Evolutionary conservation across 2,113 vertebrate species (phyloP), one percentile per base, ranked within the genome.

Genomic region (Erythrocercus mccallii): DNA sequence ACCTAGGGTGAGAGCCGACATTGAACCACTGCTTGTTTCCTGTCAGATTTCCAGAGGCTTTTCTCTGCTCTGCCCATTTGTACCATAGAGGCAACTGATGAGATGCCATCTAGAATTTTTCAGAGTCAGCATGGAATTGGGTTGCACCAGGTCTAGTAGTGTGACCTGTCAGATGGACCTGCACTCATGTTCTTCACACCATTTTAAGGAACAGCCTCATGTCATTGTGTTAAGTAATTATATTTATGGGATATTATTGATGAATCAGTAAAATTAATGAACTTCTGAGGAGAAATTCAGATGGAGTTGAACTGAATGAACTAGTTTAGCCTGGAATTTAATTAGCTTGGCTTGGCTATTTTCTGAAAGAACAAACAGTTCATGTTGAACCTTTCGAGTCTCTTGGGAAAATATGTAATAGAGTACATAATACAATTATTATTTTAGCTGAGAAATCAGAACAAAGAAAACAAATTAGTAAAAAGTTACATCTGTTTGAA

Each of bases 391-490:
- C 48, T 51, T 66, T 93, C 44, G 73, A 15, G 20, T 94, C 68
- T 93, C 81, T 86, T 71, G 86, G 64, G 82, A 9, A 87, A 91
- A 80, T 54, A 81, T 40, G 6, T n/a, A 86, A 86, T 73, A 71
- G 74, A 92, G 19, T n/a, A n/a, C n/a, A n/a, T n/a, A n/a, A n/a
- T n/a, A n/a, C n/a, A n/a, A n/a, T n/a, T n/a, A n/a, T n/a, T n/a
- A n/a, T n/a, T n/a, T n/a, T 97, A 73, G 38, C 24, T 94, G 70
- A 91, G 76, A 95, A 84, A 92, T 91, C 58, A 93, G 65, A 95
- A 96, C 13, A 53, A 70, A 80, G 56, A 91, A 91, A 97, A 96
- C 68, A 90, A 97, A 96, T 95, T 92, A 96, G 82, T 72, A 48
- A 86, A 94, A 81, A 94, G 42, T 78, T 82, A 56, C 21, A 8